Percentiles rank a stretch among this genome's conserved stretches.
These are phyloP conservation scores for Chaenodraco wilsoni DNA, from an alignment of 2,797 vertebrate species.

Conservation along the genomic window DNA sequence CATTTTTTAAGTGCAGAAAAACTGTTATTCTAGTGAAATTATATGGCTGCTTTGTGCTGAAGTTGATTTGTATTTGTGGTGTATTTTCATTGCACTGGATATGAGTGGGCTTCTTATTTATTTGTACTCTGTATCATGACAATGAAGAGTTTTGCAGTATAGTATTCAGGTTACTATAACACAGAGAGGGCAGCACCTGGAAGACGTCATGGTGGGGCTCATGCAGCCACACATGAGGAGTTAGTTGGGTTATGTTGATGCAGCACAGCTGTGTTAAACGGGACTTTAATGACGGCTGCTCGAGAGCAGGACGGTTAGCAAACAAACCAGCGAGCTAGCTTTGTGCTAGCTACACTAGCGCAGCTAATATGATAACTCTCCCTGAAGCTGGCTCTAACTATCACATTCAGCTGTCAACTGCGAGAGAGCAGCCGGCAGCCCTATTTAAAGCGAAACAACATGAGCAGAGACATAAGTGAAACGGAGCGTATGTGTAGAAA, in stretches of 20 bases:
- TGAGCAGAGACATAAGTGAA: neutral
- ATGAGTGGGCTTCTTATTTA: neutral
- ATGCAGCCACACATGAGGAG: neutral
- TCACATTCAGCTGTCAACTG: conserved; percentile 11
- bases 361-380: conserved; percentile 50
- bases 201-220: neutral
- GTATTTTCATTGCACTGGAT: neutral
- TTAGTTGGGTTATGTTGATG: neutral
- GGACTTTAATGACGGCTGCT: neutral
- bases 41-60: no score
- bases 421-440: neutral
- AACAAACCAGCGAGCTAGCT: conserved; percentile 37
- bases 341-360: conserved; percentile 39
- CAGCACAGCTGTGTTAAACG: neutral
- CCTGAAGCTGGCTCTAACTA: neutral
- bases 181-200: conserved; percentile 9
- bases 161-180: neutral
- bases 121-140: neutral
- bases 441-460: conserved; percentile 29
- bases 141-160: neutral
- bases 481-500: conserved; percentile 48
- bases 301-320: conserved; percentile 14
- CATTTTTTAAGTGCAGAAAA: no score
- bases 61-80: no score
- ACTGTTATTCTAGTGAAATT: no score